phyloP scores from a whole-genome alignment of 2,113 vertebrate genomes.

The Boleophthalmus pectinirostris region DNA sequence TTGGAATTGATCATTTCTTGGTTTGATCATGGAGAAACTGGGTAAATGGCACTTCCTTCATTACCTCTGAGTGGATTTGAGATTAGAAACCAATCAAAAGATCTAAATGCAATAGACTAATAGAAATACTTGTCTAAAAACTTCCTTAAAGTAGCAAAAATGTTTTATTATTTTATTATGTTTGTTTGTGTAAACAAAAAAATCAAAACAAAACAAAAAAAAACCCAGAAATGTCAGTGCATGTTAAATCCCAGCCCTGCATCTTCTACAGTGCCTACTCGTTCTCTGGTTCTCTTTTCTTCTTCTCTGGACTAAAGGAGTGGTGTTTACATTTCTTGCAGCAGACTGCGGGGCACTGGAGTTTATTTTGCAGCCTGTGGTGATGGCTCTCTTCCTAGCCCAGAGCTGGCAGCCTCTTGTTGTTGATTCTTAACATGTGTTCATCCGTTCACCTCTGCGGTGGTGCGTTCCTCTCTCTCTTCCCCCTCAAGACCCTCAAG shows the following conservation, averaged over 20 bases:
- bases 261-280: slow-evolving; percentile 20
- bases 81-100: too few relatives aligned
- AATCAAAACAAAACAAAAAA: background rate
- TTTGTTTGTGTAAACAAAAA: background rate
- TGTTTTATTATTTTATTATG: too few relatives aligned
- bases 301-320: slow-evolving; percentile 54
- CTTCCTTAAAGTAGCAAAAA: too few relatives aligned
- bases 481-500: slow-evolving; percentile 55
- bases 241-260: background rate
- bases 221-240: background rate
- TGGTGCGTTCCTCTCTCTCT: slow-evolving; percentile 34
- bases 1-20: too few relatives aligned
- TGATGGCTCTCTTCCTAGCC: slow-evolving; percentile 79
- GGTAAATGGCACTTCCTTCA: too few relatives aligned
- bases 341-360: slow-evolving; percentile 73
- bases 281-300: slow-evolving; percentile 25
- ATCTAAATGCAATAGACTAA: too few relatives aligned
- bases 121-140: too few relatives aligned
- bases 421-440: slow-evolving; percentile 81
- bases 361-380: slow-evolving; percentile 82
- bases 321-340: slow-evolving; percentile 76
- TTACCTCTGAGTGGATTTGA: too few relatives aligned
- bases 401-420: slow-evolving; percentile 70
- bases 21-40: background rate
- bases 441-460: slow-evolving; percentile 72